phyloP scores from a whole-genome alignment of 1,140 invertebrate species.

The Apis mellifera region DNA sequence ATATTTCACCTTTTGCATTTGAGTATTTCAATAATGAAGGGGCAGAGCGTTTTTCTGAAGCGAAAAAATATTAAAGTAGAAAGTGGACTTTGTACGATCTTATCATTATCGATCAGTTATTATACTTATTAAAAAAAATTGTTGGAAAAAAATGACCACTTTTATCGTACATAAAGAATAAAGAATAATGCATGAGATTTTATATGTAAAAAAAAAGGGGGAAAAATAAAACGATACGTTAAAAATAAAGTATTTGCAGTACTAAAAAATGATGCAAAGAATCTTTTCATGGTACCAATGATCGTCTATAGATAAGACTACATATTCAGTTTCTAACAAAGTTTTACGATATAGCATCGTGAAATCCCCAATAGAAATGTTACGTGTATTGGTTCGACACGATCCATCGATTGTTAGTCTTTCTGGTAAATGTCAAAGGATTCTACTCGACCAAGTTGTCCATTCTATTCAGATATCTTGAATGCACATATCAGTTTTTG shows the following conservation, averaged over 20 bases:
- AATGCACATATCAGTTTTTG: not conserved
- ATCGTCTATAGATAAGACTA: slow-evolving; percentile 4
- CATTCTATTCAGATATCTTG: not conserved
- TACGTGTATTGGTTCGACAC: not conserved
- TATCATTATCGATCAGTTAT: not conserved
- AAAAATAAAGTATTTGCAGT: no score
- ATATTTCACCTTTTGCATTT: not conserved
- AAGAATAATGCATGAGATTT: not conserved
- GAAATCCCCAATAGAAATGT: not conserved
- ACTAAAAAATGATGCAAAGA: not conserved
- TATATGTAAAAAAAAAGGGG: no score
- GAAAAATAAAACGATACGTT: not conserved
- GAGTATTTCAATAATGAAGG: not conserved
- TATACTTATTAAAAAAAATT: not conserved
- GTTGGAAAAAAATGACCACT: not conserved
- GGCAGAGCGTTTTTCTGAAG: not conserved
- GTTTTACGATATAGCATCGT: not conserved
- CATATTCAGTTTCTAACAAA: slow-evolving; percentile 7
- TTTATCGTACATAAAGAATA: not conserved
- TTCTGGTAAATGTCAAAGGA: slow-evolving; percentile 12
- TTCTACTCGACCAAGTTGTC: not conserved
- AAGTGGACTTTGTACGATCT: not conserved
- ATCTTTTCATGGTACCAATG: not conserved
- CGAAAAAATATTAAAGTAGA: not conserved
- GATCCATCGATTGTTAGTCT: slow-evolving; percentile 9